phyloP scores from a whole-genome alignment of 2,113 vertebrate genomes.

The Sarotherodon lohbergeri region DNA sequence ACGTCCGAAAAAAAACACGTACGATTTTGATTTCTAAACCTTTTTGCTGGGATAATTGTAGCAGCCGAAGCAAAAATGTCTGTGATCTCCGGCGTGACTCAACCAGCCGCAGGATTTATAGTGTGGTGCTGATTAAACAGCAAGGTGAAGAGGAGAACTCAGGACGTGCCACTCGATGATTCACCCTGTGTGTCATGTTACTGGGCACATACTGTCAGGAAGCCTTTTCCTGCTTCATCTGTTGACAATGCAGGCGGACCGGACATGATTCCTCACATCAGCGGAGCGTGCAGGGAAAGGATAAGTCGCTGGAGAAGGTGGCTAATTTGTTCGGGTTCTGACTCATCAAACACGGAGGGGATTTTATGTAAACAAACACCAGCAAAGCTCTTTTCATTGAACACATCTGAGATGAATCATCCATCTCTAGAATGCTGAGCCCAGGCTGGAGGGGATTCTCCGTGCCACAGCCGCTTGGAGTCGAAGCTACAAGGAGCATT shows the following conservation, averaged over 20 bases:
- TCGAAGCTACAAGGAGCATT: slow-evolving; percentile 2
- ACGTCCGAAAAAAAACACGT: neutral
- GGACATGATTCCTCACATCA: slow-evolving; percentile 38
- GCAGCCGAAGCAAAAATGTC: neutral
- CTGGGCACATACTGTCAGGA: neutral
- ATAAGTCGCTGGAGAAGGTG: slow-evolving; percentile 40
- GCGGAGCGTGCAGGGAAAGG: neutral
- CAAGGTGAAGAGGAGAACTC: neutral
- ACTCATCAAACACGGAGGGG: slow-evolving; percentile 49
- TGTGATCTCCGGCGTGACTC: slow-evolving; percentile 32
- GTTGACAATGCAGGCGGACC: neutral
- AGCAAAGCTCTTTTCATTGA: slow-evolving; percentile 42
- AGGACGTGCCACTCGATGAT: slow-evolving; percentile 53
- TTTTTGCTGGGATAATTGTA: neutral
- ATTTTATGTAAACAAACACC: slow-evolving; percentile 55
- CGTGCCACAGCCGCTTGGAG: neutral
- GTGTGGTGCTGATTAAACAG: slow-evolving; percentile 20
- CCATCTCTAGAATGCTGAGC: neutral
- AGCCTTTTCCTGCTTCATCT: slow-evolving; percentile 10
- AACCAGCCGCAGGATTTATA: slow-evolving; percentile 22
- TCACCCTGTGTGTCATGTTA: slow-evolving; percentile 39
- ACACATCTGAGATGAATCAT: slow-evolving; percentile 62
- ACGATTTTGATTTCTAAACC: neutral
- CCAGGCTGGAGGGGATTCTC: slow-evolving; percentile 34
- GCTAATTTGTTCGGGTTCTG: slow-evolving; percentile 51